Evolutionary conservation across 2,113 vertebrate species (phyloP).

Genomic region (Chloropsis hardwickii): DNA sequence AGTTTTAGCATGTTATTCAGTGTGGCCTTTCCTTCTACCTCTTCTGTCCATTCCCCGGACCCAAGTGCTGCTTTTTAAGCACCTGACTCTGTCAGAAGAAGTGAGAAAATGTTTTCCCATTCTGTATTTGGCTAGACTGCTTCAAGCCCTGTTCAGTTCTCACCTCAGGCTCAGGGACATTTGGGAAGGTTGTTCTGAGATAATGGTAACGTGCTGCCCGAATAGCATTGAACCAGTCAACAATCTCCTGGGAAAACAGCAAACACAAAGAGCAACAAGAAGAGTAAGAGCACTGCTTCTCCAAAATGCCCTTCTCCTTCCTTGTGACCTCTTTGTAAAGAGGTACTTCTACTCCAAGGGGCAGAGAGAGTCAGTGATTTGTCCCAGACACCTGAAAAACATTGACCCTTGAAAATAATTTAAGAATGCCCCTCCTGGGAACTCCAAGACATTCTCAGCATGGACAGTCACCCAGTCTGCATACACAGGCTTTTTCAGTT

Average conservation of each 20-base stretch:
- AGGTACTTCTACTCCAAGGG: not conserved
- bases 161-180: slow-evolving; percentile 81
- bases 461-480: not conserved
- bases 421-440: not conserved
- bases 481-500: not conserved
- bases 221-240: slow-evolving; percentile 91
- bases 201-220: slow-evolving; percentile 86
- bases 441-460: not conserved
- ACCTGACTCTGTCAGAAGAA: not conserved
- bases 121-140: not conserved
- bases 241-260: slow-evolving; percentile 82
- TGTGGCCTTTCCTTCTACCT: not conserved
- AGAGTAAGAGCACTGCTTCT: not conserved
- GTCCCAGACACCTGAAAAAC: not conserved
- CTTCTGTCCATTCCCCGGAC: not conserved
- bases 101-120: not conserved
- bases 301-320: not conserved
- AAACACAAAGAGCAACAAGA: not conserved
- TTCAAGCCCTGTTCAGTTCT: slow-evolving; percentile 34
- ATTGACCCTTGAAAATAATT: not conserved
- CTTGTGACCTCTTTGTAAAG: not conserved
- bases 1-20: not conserved
- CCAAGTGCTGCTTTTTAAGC: not conserved
- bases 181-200: slow-evolving; percentile 83
- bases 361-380: not conserved